Evolutionary conservation across 2,797 vertebrate genomes (phyloP), one percentile per base, ranked within the genome.

Genomic region (Megaceryle alcyon): DNA sequence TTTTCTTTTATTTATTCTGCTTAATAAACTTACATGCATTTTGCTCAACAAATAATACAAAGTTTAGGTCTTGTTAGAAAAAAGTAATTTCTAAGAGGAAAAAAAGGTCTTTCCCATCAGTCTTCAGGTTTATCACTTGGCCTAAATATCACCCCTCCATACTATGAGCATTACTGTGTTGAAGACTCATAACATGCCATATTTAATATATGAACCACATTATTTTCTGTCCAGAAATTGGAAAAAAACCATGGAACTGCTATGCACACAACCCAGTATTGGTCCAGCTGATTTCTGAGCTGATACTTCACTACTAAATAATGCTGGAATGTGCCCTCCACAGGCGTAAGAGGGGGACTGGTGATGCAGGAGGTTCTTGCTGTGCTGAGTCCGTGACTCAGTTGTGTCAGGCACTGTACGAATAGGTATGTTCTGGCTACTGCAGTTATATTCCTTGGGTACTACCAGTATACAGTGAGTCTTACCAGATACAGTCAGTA

Each of bases 1-100:
- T 97, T 96, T 96, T 83, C 35, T 82, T 72, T 90, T 92, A 85
- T 88, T 96, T 94, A 73, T 80, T 96, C 97, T 91, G 59, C 66
- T 92, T 97, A 96, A 86, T 93, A 83, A 90, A 94, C 33, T 59
- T 91, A 20, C 51, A 60, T 21, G 73, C 17, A 57, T 88, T 96
- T 86, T 72, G 57, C 41, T 88, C 31, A 77, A 75, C 37, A 89
- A 90, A 96, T 69, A 91, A 35, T 28, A 44, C 16, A 48, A 84
- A 77, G 51, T 91, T 82, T 75, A 70, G 61, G 31, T 88, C 75
- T 78, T 33, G 59, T 56, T 63, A 78, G 61, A 23, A 26, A 80
- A 28, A 6, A 0, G 3, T 3, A 6, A 65, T 46, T 91, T 92
- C 51, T 48, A 18, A 86, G 66, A 70, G 12, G 3, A 44, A 81